Evolutionary conservation across 2,797 vertebrate species (phyloP).

Genomic region (Acanthopagrus latus): DNA sequence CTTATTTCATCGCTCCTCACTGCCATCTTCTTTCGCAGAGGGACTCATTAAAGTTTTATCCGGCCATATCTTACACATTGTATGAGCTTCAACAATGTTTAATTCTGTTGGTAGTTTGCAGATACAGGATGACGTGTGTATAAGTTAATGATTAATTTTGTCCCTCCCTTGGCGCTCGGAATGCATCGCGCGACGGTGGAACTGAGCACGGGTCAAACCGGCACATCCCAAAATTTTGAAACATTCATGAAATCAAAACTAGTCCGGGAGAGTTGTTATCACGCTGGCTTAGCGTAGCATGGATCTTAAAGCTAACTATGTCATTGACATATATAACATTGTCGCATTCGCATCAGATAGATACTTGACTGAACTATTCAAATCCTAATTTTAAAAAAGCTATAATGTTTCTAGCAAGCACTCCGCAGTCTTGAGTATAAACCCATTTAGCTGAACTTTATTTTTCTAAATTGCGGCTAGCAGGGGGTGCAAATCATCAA

Average conservation of each 20-base stretch:
- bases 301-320: background rate
- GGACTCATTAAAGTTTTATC: constrained; percentile 41
- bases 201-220: background rate
- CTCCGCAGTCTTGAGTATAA: too few relatives aligned
- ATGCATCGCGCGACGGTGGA: background rate
- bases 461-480: too few relatives aligned
- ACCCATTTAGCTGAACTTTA: too few relatives aligned
- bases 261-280: background rate
- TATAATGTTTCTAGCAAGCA: too few relatives aligned
- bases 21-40: constrained; percentile 5
- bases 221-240: background rate
- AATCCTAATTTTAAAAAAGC: too few relatives aligned
- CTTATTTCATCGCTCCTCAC: constrained; percentile 1
- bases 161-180: background rate
- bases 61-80: background rate
- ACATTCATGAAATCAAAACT: constrained; percentile 6
- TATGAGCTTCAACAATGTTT: constrained; percentile 18
- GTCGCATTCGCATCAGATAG: too few relatives aligned
- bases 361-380: too few relatives aligned
- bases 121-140: background rate
- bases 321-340: too few relatives aligned
- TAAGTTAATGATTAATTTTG: constrained; percentile 24
- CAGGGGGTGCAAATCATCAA: background rate
- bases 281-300: background rate
- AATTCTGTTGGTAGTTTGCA: constrained; percentile 31